Base-by-base conservation (phyloP, 1,140 invertebrate genomes). In the Zophobas morio region DNA sequence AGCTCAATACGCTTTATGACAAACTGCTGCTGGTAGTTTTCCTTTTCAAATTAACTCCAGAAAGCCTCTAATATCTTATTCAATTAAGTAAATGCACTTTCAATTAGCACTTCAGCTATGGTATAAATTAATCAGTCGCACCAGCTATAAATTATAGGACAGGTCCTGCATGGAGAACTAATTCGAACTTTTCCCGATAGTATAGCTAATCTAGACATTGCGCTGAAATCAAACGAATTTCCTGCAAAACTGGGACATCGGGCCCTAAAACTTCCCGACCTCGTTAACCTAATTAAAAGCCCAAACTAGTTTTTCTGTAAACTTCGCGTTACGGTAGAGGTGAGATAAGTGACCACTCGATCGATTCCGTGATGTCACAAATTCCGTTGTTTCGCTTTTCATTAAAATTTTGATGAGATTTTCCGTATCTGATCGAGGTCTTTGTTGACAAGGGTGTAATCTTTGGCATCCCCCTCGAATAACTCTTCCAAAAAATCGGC, bases 81-180 rank as follows among this genome's bases (percentile, higher is more conserved):
- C 60, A 66, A 66, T 66, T 66, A 42, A 33, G 37, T 39, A 42
- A 66, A 42, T 66, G 39, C 60, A 66, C 60, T 66, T 66, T 66
- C 60, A 66, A 66, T 66, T 66, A 66, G n/a, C 6, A 66, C 37
- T 66, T 42, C 60, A 66, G 42, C 39, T 66, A 42, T 32, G 5
- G 8, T 33, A 39, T 66, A 66, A 66, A 66, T 66, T 66, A 42
- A 66, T 66, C 60, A 66, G 60, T 42, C 39, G 56, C 37, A 37
- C 37, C 20, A 66, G 39, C 33, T 37, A 66, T 66, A 66, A 66
- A 66, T 66, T 66, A 66, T 66, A 20, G 37, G 37, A 40, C 36
- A 42, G 60, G 60, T 46, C 60, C 60, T 66, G 60, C 60, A 66
- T 66, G 60, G 60, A 66, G 42, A 66, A 66, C 60, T 66, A 66